phyloP scores from a whole-genome alignment of 2,113 vertebrate species.

The Sisor rabdophorus region DNA sequence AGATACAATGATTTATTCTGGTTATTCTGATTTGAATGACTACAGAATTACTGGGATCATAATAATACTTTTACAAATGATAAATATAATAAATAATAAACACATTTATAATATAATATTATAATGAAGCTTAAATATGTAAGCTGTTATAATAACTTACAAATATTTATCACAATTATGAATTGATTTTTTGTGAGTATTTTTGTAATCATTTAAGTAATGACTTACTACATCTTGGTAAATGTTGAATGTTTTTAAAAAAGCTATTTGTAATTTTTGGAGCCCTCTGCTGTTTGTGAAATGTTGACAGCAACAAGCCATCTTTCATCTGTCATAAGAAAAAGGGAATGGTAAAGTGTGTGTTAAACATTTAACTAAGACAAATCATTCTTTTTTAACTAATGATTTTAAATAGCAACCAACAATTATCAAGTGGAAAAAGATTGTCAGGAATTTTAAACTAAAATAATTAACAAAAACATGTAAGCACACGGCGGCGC shows the following conservation, averaged over 20 bases:
- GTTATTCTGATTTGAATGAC: neutral
- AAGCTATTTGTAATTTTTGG: neutral
- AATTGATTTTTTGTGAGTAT: neutral
- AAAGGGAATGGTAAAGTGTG: neutral
- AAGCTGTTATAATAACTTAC: too few relatives aligned
- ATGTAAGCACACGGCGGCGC: too few relatives aligned
- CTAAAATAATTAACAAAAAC: too few relatives aligned
- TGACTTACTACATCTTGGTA: neutral
- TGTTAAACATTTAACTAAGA: neutral
- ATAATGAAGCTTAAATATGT: too few relatives aligned
- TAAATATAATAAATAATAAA: too few relatives aligned
- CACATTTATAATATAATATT: too few relatives aligned
- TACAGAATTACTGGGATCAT: neutral
- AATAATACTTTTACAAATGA: neutral
- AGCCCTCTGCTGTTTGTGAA: neutral
- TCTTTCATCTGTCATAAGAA: neutral
- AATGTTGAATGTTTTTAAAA: neutral
- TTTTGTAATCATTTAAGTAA: neutral
- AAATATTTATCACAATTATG: too few relatives aligned
- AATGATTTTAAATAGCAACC: neutral
- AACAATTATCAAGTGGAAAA: neutral
- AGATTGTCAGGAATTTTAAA: too few relatives aligned
- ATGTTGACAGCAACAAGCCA: neutral
- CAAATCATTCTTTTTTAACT: neutral
- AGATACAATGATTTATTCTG: slow-evolving; percentile 41